phyloP scores from a whole-genome alignment of 2,888 invertebrate genomes.

The Heliconius ethilla region DNA sequence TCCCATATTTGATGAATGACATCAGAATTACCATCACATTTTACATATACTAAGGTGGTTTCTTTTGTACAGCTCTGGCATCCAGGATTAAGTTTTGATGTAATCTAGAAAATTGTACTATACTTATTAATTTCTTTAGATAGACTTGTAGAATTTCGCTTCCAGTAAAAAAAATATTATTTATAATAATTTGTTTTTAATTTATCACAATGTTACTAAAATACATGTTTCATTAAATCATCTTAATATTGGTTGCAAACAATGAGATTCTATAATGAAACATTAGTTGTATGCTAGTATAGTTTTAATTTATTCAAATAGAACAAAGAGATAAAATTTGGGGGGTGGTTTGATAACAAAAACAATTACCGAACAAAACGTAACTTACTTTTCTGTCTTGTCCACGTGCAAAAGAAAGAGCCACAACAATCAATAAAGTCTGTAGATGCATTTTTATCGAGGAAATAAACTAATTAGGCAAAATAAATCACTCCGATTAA shows the following conservation, averaged over 20 bases:
- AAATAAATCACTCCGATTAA: conserved; percentile 49
- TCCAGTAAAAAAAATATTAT: neutral
- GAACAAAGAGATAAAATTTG: conserved; percentile 28
- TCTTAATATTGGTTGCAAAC: neutral
- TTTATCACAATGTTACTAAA: neutral
- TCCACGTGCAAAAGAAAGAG: conserved; percentile 56
- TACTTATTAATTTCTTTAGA: neutral
- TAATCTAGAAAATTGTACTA: conserved; percentile 57
- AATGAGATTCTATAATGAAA: neutral
- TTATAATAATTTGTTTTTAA: neutral
- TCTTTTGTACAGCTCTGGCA: conserved; percentile 58
- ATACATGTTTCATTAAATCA: neutral
- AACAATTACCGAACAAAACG: conserved; percentile 36
- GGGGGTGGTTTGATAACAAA: conserved; percentile 28
- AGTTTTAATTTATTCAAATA: neutral
- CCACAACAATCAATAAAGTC: conserved; percentile 56
- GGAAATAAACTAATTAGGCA: conserved; percentile 56
- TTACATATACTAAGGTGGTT: conserved; percentile 76
- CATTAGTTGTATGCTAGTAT: neutral
- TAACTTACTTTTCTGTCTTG: conserved; percentile 68
- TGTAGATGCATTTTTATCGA: conserved; percentile 60
- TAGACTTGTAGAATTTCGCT: neutral
- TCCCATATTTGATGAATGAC: conserved; percentile 86
- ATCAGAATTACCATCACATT: conserved; percentile 81
- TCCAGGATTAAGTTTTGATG: conserved; percentile 64